phyloP scores from a whole-genome alignment of 1,140 invertebrate genomes.

The Medauroidea extradentata region DNA sequence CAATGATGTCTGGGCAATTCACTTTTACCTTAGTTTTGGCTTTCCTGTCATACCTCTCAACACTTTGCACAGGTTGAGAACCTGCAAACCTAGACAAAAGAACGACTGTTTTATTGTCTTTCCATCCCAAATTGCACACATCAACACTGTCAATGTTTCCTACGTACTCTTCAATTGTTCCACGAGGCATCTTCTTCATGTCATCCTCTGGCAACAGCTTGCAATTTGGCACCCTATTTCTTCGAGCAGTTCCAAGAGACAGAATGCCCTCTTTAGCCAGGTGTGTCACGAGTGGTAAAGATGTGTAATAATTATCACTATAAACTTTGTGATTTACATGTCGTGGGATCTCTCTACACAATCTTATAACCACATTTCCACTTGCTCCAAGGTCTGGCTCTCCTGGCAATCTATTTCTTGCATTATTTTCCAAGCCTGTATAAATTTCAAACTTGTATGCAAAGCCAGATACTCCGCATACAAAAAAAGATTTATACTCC shows the following conservation, averaged over 20 bases:
- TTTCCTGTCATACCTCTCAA: conserved; percentile 19
- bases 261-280: conserved; percentile 30
- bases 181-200: not conserved
- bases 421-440: conserved; percentile 14
- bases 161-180: not conserved
- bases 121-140: conserved; percentile 21
- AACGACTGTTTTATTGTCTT: conserved; percentile 37
- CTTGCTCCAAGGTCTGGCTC: conserved; percentile 27
- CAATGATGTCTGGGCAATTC: conserved; percentile 28
- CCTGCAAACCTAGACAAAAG: conserved; percentile 32
- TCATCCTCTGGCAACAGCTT: conserved; percentile 4
- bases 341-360: conserved; percentile 9
- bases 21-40: conserved; percentile 22
- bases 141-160: not conserved
- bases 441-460: conserved; percentile 33
- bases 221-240: conserved; percentile 21
- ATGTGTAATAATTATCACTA: conserved; percentile 39
- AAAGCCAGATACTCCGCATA: conserved; percentile 24
- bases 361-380: conserved; percentile 25
- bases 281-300: conserved; percentile 23
- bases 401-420: conserved; percentile 10
- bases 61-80: not conserved
- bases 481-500: conserved; percentile 32
- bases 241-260: conserved; percentile 23
- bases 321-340: conserved; percentile 25